These are phyloP conservation scores for Spilarctia lutea DNA, from an alignment of 2,888 invertebrate genomes.

Conservation along the genomic window DNA sequence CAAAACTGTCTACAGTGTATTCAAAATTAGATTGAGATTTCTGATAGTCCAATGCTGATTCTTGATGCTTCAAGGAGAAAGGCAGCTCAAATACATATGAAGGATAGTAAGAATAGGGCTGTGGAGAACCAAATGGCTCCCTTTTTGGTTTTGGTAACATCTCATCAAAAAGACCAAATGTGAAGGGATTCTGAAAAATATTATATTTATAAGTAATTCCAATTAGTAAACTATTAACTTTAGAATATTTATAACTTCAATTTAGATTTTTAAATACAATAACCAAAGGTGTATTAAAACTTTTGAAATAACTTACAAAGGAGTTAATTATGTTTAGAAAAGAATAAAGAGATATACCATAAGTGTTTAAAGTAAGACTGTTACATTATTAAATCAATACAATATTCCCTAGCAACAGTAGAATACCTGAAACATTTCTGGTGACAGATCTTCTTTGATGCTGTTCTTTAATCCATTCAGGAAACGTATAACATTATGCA, in stretches of 20 bases:
- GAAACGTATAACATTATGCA: constrained; percentile 66
- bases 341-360: background rate
- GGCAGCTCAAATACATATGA: constrained; percentile 81
- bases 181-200: constrained; percentile 78
- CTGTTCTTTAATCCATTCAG: constrained; percentile 70
- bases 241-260: background rate
- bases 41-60: constrained; percentile 49
- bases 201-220: background rate
- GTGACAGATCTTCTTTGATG: constrained; percentile 66
- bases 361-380: background rate
- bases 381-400: constrained; percentile 16
- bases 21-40: constrained; percentile 68
- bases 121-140: constrained; percentile 75
- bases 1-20: constrained; percentile 76
- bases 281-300: background rate
- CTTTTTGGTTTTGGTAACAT: constrained; percentile 77
- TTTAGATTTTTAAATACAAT: background rate
- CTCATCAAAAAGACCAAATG: constrained; percentile 77
- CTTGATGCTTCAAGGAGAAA: constrained; percentile 67
- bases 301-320: background rate
- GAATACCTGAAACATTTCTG: constrained; percentile 74
- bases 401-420: constrained; percentile 19
- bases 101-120: constrained; percentile 80
- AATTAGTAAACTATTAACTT: background rate
- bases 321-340: background rate